A percentile compares a stretch with the other conserved stretches of the same genome.
Evolutionary conservation across 1,140 invertebrate species (phyloP).

Genomic region (Saccostrea echinata): DNA sequence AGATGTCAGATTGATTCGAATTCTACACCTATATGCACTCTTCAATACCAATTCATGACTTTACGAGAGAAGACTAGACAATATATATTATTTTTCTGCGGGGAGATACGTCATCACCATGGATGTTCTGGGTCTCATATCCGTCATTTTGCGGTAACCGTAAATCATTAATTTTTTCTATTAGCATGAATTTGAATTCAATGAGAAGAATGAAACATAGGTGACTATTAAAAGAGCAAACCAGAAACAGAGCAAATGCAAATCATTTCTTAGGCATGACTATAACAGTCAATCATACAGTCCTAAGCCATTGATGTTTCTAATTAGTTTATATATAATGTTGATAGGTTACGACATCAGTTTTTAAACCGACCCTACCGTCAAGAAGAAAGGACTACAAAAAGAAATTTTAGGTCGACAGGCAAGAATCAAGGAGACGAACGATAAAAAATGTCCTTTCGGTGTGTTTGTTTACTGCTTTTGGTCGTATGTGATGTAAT

Average conservation of each 20-base stretch:
- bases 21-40: background rate
- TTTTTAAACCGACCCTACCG: background rate
- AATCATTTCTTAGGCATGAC: slow-evolving; percentile 18
- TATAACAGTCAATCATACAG: slow-evolving; percentile 12
- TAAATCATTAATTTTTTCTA: slow-evolving; percentile 30
- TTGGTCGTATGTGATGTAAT: slow-evolving; percentile 8
- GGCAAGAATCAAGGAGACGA: background rate
- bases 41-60: background rate
- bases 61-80: background rate
- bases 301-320: slow-evolving; percentile 6
- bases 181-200: slow-evolving; percentile 29
- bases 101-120: background rate
- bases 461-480: background rate
- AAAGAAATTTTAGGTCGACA: background rate
- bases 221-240: background rate
- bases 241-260: background rate
- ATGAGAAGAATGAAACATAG: slow-evolving; percentile 17
- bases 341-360: background rate
- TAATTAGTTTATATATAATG: slow-evolving; percentile 27
- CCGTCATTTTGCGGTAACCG: slow-evolving; percentile 4
- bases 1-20: background rate
- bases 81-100: background rate
- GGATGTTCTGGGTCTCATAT: slow-evolving; percentile 1
- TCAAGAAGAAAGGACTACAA: background rate
- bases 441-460: slow-evolving; percentile 10